phyloP scores from a whole-genome alignment of 2,888 invertebrate species.

The Calameuta filiformis region DNA sequence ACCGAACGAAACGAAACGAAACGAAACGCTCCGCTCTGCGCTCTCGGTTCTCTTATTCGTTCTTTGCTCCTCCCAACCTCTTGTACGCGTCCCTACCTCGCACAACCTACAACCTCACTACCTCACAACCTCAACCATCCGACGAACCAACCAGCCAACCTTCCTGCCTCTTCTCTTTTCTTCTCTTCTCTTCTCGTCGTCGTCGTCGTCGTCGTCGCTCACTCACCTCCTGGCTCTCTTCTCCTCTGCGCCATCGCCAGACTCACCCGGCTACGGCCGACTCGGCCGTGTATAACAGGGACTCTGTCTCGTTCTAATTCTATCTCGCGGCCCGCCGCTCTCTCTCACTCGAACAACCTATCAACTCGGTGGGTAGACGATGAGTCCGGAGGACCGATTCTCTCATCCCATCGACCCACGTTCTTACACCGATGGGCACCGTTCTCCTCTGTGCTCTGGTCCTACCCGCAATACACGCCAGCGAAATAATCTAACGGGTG shows the following conservation, averaged over 20 bases:
- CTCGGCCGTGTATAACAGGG: conserved; percentile 40
- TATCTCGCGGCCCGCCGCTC: conserved; percentile 51
- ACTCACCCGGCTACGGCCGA: background rate
- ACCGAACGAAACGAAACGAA: conserved; percentile 54
- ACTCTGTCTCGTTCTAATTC: conserved; percentile 60
- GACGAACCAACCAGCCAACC: background rate
- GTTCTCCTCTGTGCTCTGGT: conserved; percentile 55
- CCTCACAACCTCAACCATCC: background rate
- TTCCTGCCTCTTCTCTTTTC: background rate
- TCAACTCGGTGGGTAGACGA: conserved; percentile 65
- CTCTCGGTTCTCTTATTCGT: conserved; percentile 57
- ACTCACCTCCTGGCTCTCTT: conserved; percentile 21
- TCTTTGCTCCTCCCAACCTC: conserved; percentile 45
- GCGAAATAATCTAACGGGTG: conserved; percentile 56
- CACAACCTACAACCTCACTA: conserved; percentile 30
- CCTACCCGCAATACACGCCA: conserved; percentile 53
- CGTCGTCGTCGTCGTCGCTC: conserved; percentile 14
- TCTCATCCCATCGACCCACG: conserved; percentile 64
- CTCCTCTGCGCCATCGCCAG: conserved; percentile 23
- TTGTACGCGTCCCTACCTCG: conserved; percentile 24
- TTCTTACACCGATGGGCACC: conserved; percentile 64
- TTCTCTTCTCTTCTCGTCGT: conserved; percentile 8
- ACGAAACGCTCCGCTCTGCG: conserved; percentile 20
- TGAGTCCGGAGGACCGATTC: conserved; percentile 60
- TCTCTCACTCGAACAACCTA: conserved; percentile 59